Base-by-base conservation (phyloP, 2,888 invertebrate species). In the Tenthredo notha region DNA sequence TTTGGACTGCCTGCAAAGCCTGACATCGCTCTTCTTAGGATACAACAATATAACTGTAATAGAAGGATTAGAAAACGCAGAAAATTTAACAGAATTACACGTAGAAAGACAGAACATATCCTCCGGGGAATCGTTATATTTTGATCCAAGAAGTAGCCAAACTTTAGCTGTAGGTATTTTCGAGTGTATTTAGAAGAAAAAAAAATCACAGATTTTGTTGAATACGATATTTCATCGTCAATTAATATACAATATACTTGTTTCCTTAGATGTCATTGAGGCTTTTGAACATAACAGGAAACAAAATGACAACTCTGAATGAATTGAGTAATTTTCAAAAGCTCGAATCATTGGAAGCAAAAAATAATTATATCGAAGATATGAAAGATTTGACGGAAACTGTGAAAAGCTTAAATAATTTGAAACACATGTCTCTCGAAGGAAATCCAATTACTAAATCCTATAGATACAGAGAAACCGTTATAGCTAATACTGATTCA, bases 21-120 rank as follows among this genome's bases (percentile, higher is more conserved):
- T 98, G 84, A 96, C 96, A 88, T 97, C 98, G 92, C 91, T 99
- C 2, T 98, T 97, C 92, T 92, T 97, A 86, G 96, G 96, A 0
- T 95, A 96, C 87, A 97, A 97, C 91, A 93, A 93, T 86, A 96
- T 97, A 70, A 94, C 94, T 85, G 96, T 97, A 0, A 94, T 97
- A 0, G 97, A 97, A 92, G 96, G 96, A 86, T 93, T 97, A 85
- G 95, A 96, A 87, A 93, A 93, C 33, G 91, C 96, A 58, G 93
- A 91, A 72, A 94, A 94, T 89, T 93, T 97, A 86, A 95, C 95
- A 89, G 96, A 96, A 89, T 91, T 97, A 37, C 95, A 97, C 89
- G 93, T 97, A 85, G 96, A 97, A 91, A 95, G 95, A 88, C 97
- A 97, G 91, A 94, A 93, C 85, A 90, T 96, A 33, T 93, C 94